Evolutionary conservation across 2,113 vertebrate genomes (phyloP).

Genomic region (Sinocyclocheilus rhinocerous): DNA sequence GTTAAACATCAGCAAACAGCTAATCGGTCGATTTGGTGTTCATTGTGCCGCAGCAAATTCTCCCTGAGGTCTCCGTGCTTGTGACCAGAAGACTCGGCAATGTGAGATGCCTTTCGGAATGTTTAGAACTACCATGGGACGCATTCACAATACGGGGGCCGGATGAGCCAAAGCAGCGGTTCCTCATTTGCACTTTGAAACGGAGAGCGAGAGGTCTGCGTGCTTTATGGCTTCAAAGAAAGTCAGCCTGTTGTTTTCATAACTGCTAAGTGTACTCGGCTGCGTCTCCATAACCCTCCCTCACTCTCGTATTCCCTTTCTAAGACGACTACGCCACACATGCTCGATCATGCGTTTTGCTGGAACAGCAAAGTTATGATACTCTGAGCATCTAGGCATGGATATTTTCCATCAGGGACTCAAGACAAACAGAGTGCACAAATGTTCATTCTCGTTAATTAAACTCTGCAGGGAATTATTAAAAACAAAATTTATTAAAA

Average conservation of each 20-base stretch:
- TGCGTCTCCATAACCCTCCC: constrained; percentile 51
- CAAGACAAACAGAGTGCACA: constrained; percentile 38
- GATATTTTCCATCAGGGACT: constrained; percentile 11
- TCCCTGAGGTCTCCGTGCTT: constrained; percentile 48
- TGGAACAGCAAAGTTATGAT: constrained; percentile 47
- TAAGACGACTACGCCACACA: constrained; percentile 29
- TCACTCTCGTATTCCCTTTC: constrained; percentile 34
- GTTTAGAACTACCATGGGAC: constrained; percentile 62
- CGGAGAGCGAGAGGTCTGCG: constrained; percentile 34
- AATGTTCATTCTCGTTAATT: constrained; percentile 27
- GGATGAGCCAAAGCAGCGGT: constrained; percentile 40
- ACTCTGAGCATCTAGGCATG: constrained; percentile 29
- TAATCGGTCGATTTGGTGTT: constrained; percentile 41
- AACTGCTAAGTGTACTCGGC: constrained; percentile 57
- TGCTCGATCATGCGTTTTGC: constrained; percentile 34
- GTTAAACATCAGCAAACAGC: constrained; percentile 65
- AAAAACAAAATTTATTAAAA: constrained; percentile 8
- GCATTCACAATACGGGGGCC: constrained; percentile 47
- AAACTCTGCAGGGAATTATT: constrained; percentile 4
- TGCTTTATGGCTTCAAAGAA: constrained; percentile 59
- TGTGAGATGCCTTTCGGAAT: constrained; percentile 56
- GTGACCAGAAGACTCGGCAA: constrained; percentile 26
- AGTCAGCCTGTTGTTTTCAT: constrained; percentile 60
- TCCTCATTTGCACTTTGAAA: constrained; percentile 56
- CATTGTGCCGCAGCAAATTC: constrained; percentile 28